Percentiles rank a stretch among this genome's conserved stretches.
Evolutionary conservation across 2,113 vertebrate species (phyloP).

Genomic region (Mormyrus lacerda): DNA sequence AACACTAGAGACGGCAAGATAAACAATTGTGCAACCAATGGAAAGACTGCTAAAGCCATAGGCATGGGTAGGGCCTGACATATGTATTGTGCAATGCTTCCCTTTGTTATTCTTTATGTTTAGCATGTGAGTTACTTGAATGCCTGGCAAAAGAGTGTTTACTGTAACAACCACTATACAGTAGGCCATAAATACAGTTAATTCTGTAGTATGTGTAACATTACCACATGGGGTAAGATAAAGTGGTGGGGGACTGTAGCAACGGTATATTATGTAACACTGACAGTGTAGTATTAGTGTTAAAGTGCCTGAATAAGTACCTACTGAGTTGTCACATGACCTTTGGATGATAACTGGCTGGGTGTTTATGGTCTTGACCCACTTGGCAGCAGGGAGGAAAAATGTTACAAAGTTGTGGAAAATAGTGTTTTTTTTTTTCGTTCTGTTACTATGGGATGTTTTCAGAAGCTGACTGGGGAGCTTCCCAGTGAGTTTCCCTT

Average conservation of each 20-base stretch:
- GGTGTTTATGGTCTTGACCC: neutral
- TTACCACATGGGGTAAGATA: neutral
- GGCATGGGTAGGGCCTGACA: neutral
- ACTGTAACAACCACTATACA: neutral
- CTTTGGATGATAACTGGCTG: neutral
- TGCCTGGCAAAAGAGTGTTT: neutral
- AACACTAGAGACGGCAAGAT: neutral
- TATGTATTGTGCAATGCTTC: neutral
- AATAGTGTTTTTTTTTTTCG: neutral
- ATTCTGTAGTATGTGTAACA: neutral
- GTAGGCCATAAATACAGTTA: neutral
- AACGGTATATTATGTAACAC: neutral
- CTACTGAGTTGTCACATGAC: neutral
- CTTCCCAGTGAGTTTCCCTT: constrained; percentile 73
- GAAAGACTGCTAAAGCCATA: neutral
- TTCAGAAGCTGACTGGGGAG: constrained; percentile 75
- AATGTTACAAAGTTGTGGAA: neutral
- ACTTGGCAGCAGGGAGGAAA: neutral
- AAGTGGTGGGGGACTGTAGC: neutral
- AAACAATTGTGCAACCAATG: neutral
- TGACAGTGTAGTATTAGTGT: neutral
- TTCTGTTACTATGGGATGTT: neutral
- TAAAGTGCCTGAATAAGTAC: neutral
- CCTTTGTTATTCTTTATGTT: neutral
- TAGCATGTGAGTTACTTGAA: neutral